Conservation (phyloP, 2,113 vertebrate species). For the Choloepus hoffmanni region DNA sequence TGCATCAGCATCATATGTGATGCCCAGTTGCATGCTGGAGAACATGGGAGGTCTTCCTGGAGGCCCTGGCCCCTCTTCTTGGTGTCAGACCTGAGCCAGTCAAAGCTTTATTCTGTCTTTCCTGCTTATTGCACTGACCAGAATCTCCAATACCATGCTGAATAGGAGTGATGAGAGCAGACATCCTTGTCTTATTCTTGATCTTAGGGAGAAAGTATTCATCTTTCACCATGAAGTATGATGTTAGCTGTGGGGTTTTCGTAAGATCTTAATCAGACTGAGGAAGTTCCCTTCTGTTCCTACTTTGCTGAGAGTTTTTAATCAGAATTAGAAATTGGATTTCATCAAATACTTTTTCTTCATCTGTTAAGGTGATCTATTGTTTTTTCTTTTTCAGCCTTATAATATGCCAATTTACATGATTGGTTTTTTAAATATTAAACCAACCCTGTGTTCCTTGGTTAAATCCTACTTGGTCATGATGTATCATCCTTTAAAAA, state of each 20-base stretch:
- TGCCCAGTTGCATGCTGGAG: not conserved
- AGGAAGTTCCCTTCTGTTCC: not conserved
- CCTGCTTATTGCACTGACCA: not conserved
- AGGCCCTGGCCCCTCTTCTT: not conserved
- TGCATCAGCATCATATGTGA: not conserved
- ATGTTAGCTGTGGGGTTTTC: not conserved
- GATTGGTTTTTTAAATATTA: too few relatives aligned
- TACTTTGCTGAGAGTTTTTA: too few relatives aligned
- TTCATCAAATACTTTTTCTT: not conserved
- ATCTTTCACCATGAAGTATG: not conserved
- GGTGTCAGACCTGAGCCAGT: not conserved
- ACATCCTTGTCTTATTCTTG: not conserved
- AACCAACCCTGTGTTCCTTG: constrained; percentile 46
- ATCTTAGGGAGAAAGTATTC: not conserved
- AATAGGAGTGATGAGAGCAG: not conserved
- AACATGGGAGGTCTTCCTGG: not conserved
- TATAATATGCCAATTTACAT: not conserved
- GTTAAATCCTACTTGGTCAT: constrained; percentile 13
- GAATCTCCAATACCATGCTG: not conserved
- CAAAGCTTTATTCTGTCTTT: not conserved
- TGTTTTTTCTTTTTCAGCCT: not conserved
- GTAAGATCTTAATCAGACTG: not conserved
- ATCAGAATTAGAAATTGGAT: too few relatives aligned
- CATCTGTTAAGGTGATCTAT: not conserved
- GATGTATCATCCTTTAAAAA: not conserved